Evolutionary conservation across 1,140 invertebrate genomes (phyloP).

Genomic region (Metopolophium dirhodum): DNA sequence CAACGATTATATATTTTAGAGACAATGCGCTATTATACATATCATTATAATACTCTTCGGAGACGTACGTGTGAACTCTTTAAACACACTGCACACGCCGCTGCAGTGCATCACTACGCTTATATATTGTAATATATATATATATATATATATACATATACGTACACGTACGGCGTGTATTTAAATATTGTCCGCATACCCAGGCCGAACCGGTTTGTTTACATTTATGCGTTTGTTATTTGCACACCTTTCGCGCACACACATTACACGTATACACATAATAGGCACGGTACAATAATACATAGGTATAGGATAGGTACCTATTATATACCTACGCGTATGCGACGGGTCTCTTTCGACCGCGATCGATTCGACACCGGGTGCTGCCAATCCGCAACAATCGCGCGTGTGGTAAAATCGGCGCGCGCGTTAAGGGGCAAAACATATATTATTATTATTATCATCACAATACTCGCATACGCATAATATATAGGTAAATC

Average conservation of each 20-base stretch:
- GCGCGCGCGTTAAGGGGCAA: conserved; percentile 7
- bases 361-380: conserved; percentile 34
- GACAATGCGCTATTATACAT: not conserved
- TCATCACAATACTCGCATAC: not conserved
- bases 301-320: too few relatives aligned
- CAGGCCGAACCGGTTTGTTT: conserved; percentile 37
- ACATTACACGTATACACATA: too few relatives aligned
- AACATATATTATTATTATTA: not conserved
- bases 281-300: too few relatives aligned
- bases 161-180: not conserved
- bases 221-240: conserved; percentile 10
- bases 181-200: conserved; percentile 37
- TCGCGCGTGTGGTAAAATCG: conserved; percentile 35
- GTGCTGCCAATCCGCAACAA: not conserved
- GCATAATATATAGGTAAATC: too few relatives aligned
- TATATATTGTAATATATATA: too few relatives aligned
- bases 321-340: too few relatives aligned
- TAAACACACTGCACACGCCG: not conserved
- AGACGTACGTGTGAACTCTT: conserved; percentile 22
- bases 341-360: not conserved
- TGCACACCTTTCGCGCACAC: conserved; percentile 44
- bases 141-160: too few relatives aligned
- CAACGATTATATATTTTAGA: not conserved
- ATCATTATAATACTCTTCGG: not conserved
- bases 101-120: too few relatives aligned